Conservation (phyloP, 1,140 invertebrate genomes). For the Triops cancriformis region DNA sequence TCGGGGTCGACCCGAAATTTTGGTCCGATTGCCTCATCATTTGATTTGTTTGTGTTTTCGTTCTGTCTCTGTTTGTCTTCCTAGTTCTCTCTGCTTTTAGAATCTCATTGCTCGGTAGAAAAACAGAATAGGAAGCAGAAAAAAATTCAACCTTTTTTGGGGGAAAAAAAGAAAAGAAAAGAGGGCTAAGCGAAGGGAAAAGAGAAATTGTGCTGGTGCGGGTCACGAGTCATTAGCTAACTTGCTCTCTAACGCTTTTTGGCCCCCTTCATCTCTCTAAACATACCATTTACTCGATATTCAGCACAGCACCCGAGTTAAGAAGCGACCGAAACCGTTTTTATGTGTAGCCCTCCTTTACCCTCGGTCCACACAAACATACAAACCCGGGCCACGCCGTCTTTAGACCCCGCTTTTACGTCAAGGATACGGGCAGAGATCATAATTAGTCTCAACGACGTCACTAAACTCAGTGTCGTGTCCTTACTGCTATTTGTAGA, state of each 20-base stretch:
- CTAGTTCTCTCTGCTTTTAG: too few species aligned
- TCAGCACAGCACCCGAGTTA: neutral
- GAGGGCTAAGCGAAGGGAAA: too few species aligned
- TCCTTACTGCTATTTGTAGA: neutral
- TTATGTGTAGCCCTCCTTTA: neutral
- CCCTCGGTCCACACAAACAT: too few species aligned
- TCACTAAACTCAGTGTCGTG: neutral
- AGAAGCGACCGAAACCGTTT: neutral
- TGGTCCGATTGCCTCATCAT: neutral
- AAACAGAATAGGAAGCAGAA: too few species aligned
- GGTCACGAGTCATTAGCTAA: constrained; percentile 9
- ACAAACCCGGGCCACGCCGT: too few species aligned
- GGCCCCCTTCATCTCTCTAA: neutral
- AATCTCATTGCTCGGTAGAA: too few species aligned
- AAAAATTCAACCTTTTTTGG: neutral
- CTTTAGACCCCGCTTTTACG: too few species aligned
- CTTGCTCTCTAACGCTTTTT: neutral
- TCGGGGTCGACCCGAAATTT: neutral
- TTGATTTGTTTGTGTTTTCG: neutral
- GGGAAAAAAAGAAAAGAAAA: neutral
- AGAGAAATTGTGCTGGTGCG: neutral
- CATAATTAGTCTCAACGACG: neutral
- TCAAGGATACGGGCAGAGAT: neutral
- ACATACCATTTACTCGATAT: constrained; percentile 1
- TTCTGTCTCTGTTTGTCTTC: neutral